Evolutionary conservation across 2,888 invertebrate genomes (phyloP).

Genomic region (Xestia ashworthii): DNA sequence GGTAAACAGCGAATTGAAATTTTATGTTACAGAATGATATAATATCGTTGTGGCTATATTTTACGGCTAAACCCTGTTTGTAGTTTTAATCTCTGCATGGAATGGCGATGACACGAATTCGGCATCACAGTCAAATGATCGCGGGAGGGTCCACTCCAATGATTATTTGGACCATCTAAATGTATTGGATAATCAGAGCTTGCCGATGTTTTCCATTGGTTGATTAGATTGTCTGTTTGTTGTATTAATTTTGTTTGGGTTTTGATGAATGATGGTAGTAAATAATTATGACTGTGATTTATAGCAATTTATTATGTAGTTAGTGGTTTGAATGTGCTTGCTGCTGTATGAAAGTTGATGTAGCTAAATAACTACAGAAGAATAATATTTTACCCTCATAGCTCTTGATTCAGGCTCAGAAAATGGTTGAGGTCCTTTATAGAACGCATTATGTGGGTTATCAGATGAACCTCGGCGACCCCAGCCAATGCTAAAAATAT

Average conservation of each 20-base stretch:
- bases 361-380: background rate
- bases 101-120: constrained; percentile 83
- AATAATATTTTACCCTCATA: constrained; percentile 75
- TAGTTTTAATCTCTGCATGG: constrained; percentile 84
- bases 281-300: background rate
- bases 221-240: constrained; percentile 13
- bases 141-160: constrained; percentile 37
- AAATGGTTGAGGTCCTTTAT: constrained; percentile 80
- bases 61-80: constrained; percentile 86
- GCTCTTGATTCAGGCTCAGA: constrained; percentile 85
- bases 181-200: constrained; percentile 34
- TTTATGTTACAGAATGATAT: constrained; percentile 77
- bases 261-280: background rate
- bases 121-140: constrained; percentile 82
- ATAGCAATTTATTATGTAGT: background rate
- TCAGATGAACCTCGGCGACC: constrained; percentile 84
- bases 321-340: background rate
- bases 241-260: background rate
- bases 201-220: constrained; percentile 20
- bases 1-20: constrained; percentile 72
- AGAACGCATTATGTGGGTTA: constrained; percentile 77
- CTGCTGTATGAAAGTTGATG: background rate
- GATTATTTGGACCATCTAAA: constrained; percentile 53
- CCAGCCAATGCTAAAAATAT: constrained; percentile 78
- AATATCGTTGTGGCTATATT: constrained; percentile 74